A percentile compares a stretch with the other conserved stretches of the same genome.
phyloP scores from a whole-genome alignment of 53 echinoderm and acorn worm genomes.

The Paelopatides confundens region DNA sequence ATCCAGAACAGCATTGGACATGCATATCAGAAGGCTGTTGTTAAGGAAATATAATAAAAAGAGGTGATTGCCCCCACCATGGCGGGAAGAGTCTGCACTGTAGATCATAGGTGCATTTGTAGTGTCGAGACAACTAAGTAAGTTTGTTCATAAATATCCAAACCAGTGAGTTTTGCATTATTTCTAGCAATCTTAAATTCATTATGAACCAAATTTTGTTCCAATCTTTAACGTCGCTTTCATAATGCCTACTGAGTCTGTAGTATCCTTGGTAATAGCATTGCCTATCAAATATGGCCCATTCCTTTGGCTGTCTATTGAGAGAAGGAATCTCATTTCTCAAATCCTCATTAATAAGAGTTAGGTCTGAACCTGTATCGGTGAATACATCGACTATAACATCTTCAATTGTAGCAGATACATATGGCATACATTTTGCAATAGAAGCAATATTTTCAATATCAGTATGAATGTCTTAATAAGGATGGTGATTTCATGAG shows the following conservation, averaged over 20 bases:
- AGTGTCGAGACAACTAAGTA: too few species aligned
- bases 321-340: neutral
- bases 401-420: neutral
- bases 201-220: neutral
- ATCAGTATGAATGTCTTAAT: too few species aligned
- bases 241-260: neutral
- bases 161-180: too few species aligned
- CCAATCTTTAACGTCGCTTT: neutral
- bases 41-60: too few species aligned
- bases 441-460: too few species aligned
- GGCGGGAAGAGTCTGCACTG: too few species aligned
- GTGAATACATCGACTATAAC: neutral
- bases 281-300: neutral
- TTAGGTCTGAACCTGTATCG: neutral
- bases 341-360: neutral
- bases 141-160: too few species aligned
- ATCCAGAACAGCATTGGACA: too few species aligned
- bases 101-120: too few species aligned
- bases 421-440: neutral
- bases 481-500: too few species aligned
- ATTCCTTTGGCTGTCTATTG: neutral
- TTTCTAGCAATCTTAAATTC: neutral
- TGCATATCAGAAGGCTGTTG: too few species aligned
- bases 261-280: neutral
- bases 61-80: too few species aligned